Evolutionary conservation across 2,888 invertebrate genomes (phyloP), one percentile per base, ranked within the genome.

Genomic region (Polymixis flavicincta): DNA sequence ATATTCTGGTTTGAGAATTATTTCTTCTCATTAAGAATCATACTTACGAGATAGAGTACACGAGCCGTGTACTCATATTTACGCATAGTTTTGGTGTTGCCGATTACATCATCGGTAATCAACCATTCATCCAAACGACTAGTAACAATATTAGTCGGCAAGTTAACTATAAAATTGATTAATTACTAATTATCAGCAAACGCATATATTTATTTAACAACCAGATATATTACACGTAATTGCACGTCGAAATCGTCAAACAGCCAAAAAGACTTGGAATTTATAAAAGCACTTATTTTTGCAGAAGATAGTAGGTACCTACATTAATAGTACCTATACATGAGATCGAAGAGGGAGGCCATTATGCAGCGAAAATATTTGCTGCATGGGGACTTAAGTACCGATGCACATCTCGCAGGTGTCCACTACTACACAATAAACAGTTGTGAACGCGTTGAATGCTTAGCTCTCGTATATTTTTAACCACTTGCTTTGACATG

Each of bases 101-200:
- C 5, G 14, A 42, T 42, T 17, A 25, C 28, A 48, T 17, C 42
- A 50, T 48, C 48, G n/a, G 14, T 60, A 25, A 60, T 76, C 76
- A 76, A 76, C 13, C 13, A 25, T 61, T 76, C n/a, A 45, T 45
- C 13, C 22, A 61, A 76, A 8, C 32, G 13, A 14, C 64, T 64
- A 25, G 13, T 52, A 37, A 37, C 32, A 64, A 25, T 48, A 54
- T 63, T 32, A 63, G 14, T 4, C 52, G 25, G 9, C 32, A 13
- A 45, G 19, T 13, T 45, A 25, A 22, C 45, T 32, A 52, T 45
- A 32, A 25, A 76, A 61, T 32, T 52, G 3, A 60, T 61, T 60
- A 76, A 52, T 45, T 11, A 74, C 74, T 74, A 71, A 42, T 68
- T 70, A 45, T n/a, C 54, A 54, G 28, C 25, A 54, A 28, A 54